Conservation (phyloP, 2,797 vertebrate species). For the Gymnothorax javanicus region DNA sequence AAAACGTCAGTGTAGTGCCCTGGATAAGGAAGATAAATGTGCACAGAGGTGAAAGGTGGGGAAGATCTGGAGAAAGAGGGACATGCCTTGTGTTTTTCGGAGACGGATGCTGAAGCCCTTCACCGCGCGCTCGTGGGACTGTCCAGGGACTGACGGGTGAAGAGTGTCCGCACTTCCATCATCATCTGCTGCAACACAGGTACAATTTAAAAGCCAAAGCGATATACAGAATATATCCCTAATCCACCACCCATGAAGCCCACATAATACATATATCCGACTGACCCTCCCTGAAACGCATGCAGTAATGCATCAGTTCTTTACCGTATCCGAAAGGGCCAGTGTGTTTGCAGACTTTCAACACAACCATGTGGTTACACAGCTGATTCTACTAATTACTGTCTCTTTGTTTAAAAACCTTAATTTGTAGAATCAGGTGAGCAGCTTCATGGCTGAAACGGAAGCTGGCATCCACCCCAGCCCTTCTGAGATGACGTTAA, state of each 20-base stretch:
- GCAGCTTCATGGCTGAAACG: too few relatives aligned
- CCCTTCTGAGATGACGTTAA: too few relatives aligned
- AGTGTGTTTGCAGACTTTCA: too few relatives aligned
- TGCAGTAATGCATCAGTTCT: neutral
- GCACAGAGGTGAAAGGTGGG: neutral
- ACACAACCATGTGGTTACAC: too few relatives aligned
- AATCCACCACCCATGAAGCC: neutral
- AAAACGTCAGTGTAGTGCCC: too few relatives aligned
- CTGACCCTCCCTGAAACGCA: neutral
- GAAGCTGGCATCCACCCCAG: too few relatives aligned
- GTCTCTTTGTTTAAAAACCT: too few relatives aligned
- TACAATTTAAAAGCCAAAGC: neutral
- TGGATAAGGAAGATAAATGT: neutral
- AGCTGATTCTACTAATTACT: too few relatives aligned
- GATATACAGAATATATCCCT: too few relatives aligned
- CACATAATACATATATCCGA: neutral
- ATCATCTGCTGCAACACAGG: constrained; percentile 40
- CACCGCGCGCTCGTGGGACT: neutral
- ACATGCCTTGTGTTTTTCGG: constrained; percentile 49
- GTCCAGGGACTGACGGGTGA: neutral
- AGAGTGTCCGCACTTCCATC: constrained; percentile 30
- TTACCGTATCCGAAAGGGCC: too few relatives aligned
- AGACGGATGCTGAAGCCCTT: constrained; percentile 48
- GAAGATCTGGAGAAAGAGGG: neutral
- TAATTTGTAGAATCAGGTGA: too few relatives aligned